A percentile compares a stretch with the other conserved stretches of the same genome.
Evolutionary conservation across 2,888 invertebrate genomes (phyloP).

Genomic region (Bedellia somnulentella): DNA sequence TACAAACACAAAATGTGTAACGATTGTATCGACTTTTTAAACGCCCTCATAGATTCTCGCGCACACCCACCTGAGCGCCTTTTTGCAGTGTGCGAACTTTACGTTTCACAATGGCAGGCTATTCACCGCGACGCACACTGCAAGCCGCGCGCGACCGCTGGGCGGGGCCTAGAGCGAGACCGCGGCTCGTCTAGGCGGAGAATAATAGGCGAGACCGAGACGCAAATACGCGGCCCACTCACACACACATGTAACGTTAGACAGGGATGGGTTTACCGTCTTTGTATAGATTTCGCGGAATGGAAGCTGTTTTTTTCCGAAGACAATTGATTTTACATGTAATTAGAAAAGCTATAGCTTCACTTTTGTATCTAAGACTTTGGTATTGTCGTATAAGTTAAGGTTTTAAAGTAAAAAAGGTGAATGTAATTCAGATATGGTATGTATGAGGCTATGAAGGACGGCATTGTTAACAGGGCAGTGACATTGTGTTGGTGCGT

Average conservation of each 20-base stretch:
- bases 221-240: constrained; percentile 23
- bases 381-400: constrained; percentile 8
- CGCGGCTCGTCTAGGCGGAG: constrained; percentile 28
- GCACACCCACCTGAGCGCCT: constrained; percentile 46
- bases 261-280: constrained; percentile 49
- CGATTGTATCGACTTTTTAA: constrained; percentile 60
- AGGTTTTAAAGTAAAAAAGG: constrained; percentile 11
- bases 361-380: too few species aligned
- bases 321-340: constrained; percentile 51
- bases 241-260: constrained; percentile 49
- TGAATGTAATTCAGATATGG: constrained; percentile 18
- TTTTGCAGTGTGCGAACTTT: constrained; percentile 47
- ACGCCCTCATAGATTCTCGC: constrained; percentile 52
- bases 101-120: constrained; percentile 44
- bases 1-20: constrained; percentile 37
- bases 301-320: constrained; percentile 47
- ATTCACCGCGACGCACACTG: constrained; percentile 42
- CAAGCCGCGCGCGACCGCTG: too few species aligned
- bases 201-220: constrained; percentile 28
- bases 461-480: constrained; percentile 57
- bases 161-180: constrained; percentile 55
- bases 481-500: constrained; percentile 57
- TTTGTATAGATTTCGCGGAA: constrained; percentile 54
- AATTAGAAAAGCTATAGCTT: too few species aligned
- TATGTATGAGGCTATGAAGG: constrained; percentile 24